Evolutionary conservation across 1,140 invertebrate species (phyloP).

Genomic region (Lucilia cuprina): DNA sequence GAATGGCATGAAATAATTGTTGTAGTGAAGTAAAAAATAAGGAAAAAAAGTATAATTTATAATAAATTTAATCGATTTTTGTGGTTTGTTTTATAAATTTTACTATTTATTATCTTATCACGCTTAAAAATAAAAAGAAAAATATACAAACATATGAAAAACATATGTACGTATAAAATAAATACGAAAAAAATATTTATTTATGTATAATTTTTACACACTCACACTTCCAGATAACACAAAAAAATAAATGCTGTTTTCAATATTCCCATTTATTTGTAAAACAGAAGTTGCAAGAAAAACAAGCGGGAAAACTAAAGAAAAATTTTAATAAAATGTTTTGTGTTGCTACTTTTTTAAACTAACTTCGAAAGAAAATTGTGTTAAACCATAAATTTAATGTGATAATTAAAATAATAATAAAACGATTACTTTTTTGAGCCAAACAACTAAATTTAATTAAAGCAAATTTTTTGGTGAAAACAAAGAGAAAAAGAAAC

Average conservation of each 20-base stretch:
- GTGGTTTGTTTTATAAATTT: constrained; percentile 15
- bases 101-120: constrained; percentile 30
- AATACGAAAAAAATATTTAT: too few relatives aligned
- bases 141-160: constrained; percentile 14
- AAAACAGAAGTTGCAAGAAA: neutral
- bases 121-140: constrained; percentile 6
- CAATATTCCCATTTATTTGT: neutral
- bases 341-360: neutral
- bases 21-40: neutral
- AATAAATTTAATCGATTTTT: constrained; percentile 25
- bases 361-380: neutral
- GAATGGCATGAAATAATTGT: neutral
- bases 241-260: neutral
- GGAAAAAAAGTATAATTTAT: neutral
- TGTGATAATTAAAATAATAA: neutral
- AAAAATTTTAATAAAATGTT: neutral
- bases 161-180: constrained; percentile 7
- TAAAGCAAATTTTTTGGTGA: neutral
- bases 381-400: neutral
- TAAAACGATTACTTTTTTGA: neutral
- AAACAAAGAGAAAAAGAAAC: neutral
- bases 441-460: neutral
- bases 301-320: neutral
- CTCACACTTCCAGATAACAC: neutral
- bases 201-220: neutral